Base-by-base conservation (phyloP, 1,140 invertebrate genomes). In the Harpegnathos saltator region DNA sequence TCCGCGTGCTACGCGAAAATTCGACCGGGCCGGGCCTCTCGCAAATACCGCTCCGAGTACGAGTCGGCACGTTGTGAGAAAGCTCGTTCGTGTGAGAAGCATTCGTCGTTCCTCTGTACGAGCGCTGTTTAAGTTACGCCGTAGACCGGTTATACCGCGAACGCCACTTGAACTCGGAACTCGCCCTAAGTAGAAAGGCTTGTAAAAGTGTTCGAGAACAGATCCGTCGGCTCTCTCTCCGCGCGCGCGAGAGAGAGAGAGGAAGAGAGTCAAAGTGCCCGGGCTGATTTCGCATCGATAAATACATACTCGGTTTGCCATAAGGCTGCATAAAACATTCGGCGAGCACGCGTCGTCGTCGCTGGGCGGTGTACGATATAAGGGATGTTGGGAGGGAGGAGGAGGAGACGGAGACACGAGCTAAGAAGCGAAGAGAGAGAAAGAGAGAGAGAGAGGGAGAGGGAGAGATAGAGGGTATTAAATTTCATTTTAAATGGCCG, bases 401-500 rank as follows among this genome's bases (percentile, higher is more conserved):
- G 19, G 14, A 56, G 56, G 52, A 66, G 3, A 19, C 14, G 50
- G 19, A 29, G 0, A 9, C n/a, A 7, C 7, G 19, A 17, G 24
- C 12, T 22, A 50, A 68, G 61, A 12, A 52, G 17, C 17, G 52
- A 50, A 38, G 38, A n/a, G n/a, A n/a, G n/a, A n/a, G n/a, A n/a
- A n/a, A n/a, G n/a, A n/a, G n/a, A n/a, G n/a, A n/a, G n/a, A n/a
- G n/a, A n/a, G n/a, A n/a, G n/a, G n/a, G n/a, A n/a, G n/a, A n/a
- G n/a, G n/a, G n/a, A n/a, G n/a, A 24, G 50, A 56, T 22, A 52
- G 69, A 38, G 69, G 22, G 69, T 88, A 89, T 90, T 85, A 90
- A 82, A 85, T 90, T 89, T 86, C 85, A 90, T 90, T 90, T 91
- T 90, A 90, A 91, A 91, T 90, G 85, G 88, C 84, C 75, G 59